Base-by-base conservation (phyloP, 2,113 vertebrate genomes). In the Heterotilapia buettikoferi region DNA sequence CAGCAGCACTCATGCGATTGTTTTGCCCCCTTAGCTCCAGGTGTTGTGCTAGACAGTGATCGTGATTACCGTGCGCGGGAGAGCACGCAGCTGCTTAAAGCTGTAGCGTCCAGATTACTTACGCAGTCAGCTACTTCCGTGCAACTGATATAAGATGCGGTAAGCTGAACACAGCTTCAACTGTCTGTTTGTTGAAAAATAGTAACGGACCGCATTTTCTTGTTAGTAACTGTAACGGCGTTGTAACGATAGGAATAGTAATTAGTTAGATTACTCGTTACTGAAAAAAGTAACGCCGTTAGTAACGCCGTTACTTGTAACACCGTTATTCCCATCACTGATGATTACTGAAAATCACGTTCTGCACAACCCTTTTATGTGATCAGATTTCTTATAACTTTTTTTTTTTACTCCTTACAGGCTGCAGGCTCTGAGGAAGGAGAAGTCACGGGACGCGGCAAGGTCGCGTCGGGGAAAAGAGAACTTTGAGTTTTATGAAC, bases 401-500 rank as follows among this genome's bases (percentile, higher is more conserved):
- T 6, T 4, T 19, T 54, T 6, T 43, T 9, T 5, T 38, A 14
- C 93, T 87, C 68, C 78, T 47, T 47, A 11, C 97, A 99, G 99
- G 97, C 98, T 99, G 96, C 99, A 99, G 98, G 99, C 99, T 91
- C 96, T 99, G 97, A 97, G 99, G 95, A 99, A 99, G 93, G 99
- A 99, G 96, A 99, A 99, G 93, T 99, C 99, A 24, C 97, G 99
- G 93, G 99, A 99, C 87, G 99, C 99, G 7, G 99, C 99, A 50
- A 97, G 99, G 45, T 99, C 99, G 91, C 98, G 99, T 83, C 96
- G 99, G 83, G 99, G 99, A 80, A 99, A 99, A 93, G 99, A 99
- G 95, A 99, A 99, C 96, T 99, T 99, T 96, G 99, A 99, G 96
- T 99, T 99, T 95, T 99, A 99, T 38, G 99, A 99, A 90, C 96